A percentile compares a stretch with the other conserved stretches of the same genome.
These are phyloP conservation scores for Amia ocellicauda DNA, from an alignment of 2,113 vertebrate genomes.

Conservation along the genomic window DNA sequence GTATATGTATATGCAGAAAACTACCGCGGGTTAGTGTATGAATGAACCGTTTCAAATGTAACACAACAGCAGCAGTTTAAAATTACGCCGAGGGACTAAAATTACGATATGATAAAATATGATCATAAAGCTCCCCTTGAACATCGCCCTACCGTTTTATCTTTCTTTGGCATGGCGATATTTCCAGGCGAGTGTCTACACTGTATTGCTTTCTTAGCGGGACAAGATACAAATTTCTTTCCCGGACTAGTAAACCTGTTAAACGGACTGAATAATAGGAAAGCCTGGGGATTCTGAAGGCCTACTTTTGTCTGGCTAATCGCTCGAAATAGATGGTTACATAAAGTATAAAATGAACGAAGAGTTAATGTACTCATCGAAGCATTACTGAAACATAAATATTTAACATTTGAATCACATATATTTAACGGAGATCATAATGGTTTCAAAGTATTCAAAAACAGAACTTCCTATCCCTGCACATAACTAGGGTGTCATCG, in stretches of 20 bases:
- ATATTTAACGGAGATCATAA: not conserved
- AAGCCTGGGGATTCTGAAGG: not conserved
- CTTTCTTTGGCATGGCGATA: constrained; percentile 53
- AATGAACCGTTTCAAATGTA: too few relatives aligned
- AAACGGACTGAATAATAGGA: not conserved
- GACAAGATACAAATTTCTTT: not conserved
- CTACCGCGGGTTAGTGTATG: too few relatives aligned
- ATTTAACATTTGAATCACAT: not conserved
- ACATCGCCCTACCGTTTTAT: constrained; percentile 42
- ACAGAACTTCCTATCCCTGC: too few relatives aligned
- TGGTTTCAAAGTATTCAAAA: too few relatives aligned
- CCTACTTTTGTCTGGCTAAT: not conserved
- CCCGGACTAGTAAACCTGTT: not conserved
- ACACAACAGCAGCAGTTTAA: too few relatives aligned
- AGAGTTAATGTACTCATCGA: not conserved
- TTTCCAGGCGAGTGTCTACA: constrained; percentile 7
- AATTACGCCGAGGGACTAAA: too few relatives aligned
- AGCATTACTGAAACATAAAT: not conserved
- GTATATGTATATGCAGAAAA: too few relatives aligned
- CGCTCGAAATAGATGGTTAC: not conserved
- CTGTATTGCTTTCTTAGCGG: not conserved
- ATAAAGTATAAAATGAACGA: not conserved
- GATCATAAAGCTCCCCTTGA: too few relatives aligned
- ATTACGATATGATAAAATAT: too few relatives aligned
- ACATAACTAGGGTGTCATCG: too few relatives aligned